Conservation (phyloP, 2,888 invertebrate genomes). For the Hyles lineata region DNA sequence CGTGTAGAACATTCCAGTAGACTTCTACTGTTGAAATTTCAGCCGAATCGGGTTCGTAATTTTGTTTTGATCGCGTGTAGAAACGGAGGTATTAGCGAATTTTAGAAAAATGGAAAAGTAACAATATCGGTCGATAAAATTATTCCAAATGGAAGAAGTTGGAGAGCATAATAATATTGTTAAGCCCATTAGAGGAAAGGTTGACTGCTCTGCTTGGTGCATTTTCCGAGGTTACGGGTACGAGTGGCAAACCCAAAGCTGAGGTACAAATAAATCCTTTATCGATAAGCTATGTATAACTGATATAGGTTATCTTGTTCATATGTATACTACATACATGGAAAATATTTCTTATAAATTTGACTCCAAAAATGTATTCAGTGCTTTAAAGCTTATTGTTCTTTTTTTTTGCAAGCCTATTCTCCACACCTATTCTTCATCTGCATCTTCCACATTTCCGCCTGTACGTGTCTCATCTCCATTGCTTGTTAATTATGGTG, state of each 20-base stretch:
- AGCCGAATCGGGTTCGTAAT: too few species aligned
- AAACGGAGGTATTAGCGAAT: too few species aligned
- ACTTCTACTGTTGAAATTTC: too few species aligned
- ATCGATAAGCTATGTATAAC: too few species aligned
- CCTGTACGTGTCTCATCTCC: background rate
- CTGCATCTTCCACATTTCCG: background rate
- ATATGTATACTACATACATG: background rate
- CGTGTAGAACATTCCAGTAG: too few species aligned
- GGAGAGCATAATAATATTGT: background rate
- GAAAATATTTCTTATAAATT: background rate
- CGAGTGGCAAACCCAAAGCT: background rate
- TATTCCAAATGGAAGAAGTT: too few species aligned
- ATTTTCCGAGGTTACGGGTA: background rate
- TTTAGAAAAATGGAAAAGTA: too few species aligned
- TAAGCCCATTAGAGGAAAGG: background rate
- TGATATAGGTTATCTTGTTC: background rate
- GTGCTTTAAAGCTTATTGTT: slow-evolving; percentile 1
- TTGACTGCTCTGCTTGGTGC: background rate
- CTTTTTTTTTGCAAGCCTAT: background rate
- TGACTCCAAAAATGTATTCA: background rate
- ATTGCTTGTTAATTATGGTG: background rate
- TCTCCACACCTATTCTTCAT: background rate
- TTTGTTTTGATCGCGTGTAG: too few species aligned
- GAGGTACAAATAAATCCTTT: too few species aligned
- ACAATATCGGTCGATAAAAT: too few species aligned